phyloP scores from a whole-genome alignment of 2,113 vertebrate species.

The Lichenostomus cassidix region DNA sequence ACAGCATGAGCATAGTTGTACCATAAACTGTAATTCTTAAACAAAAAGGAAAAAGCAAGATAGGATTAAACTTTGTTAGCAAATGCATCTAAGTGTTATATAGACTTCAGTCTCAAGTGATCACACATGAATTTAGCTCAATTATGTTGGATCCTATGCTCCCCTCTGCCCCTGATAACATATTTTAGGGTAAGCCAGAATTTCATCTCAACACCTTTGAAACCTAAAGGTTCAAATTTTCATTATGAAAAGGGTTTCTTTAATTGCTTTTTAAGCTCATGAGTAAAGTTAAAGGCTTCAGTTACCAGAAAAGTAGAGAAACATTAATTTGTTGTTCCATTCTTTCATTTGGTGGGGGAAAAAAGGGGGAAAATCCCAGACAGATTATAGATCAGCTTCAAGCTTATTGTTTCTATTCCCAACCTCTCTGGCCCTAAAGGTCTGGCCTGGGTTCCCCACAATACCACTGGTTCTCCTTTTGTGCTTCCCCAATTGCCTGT shows the following conservation, averaged over 20 bases:
- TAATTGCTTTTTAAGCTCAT: neutral
- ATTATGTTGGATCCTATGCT: neutral
- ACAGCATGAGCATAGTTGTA: neutral
- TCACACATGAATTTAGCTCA: neutral
- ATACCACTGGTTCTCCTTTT: neutral
- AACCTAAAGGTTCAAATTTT: neutral
- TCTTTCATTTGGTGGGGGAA: neutral
- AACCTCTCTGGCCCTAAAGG: neutral
- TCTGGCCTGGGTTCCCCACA: rapidly evolving
- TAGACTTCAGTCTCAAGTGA: neutral
- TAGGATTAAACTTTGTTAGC: neutral
- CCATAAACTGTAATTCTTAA: neutral
- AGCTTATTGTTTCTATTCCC: neutral
- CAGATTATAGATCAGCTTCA: neutral
- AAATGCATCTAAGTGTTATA: neutral
- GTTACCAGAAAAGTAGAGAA: neutral
- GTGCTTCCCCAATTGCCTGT: neutral
- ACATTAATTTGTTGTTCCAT: neutral
- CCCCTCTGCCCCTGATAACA: neutral
- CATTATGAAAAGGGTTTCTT: neutral
- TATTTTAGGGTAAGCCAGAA: neutral
- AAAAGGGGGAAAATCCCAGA: rapidly evolving
- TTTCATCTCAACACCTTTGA: neutral
- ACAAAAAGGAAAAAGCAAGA: neutral
- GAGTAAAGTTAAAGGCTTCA: neutral